Conservation (phyloP, 2,888 invertebrate genomes). For the Osedax frankpressi region DNA sequence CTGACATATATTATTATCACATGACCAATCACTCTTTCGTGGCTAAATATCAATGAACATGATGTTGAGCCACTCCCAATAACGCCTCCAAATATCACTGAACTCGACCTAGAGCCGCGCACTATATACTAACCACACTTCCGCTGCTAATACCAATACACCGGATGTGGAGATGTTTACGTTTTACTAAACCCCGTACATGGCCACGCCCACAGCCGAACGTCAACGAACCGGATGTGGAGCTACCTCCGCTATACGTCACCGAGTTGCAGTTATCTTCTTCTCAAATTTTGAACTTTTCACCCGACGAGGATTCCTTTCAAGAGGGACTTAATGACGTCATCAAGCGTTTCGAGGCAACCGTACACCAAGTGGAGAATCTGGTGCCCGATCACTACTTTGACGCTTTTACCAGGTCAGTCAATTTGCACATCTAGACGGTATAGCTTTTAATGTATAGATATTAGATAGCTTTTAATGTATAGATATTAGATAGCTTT, state of each 20-base stretch:
- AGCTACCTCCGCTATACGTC: conserved; percentile 41
- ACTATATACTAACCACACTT: too few species aligned
- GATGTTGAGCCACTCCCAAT: too few species aligned
- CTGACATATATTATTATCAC: too few species aligned
- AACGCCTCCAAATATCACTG: too few species aligned
- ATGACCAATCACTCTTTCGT: too few species aligned
- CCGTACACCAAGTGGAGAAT: conserved; percentile 58
- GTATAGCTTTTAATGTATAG: too few species aligned
- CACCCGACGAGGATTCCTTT: conserved; percentile 56
- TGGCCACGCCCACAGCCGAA: not conserved
- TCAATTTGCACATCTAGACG: too few species aligned
- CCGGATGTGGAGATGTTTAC: not conserved
- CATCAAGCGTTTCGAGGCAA: conserved; percentile 51
- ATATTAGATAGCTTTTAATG: too few species aligned
- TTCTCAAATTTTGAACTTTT: conserved; percentile 36
- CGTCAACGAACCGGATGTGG: not conserved
- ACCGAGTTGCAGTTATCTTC: conserved; percentile 43
- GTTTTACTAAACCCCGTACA: not conserved
- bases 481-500: too few species aligned
- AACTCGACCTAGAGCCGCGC: too few species aligned
- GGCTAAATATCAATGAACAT: too few species aligned
- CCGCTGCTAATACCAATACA: not conserved
- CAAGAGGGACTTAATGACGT: conserved; percentile 54
- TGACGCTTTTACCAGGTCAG: conserved; percentile 60
- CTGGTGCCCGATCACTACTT: conserved; percentile 60